Base-by-base conservation (phyloP, 2,888 invertebrate genomes). In the Alloscopus bannaensis region DNA sequence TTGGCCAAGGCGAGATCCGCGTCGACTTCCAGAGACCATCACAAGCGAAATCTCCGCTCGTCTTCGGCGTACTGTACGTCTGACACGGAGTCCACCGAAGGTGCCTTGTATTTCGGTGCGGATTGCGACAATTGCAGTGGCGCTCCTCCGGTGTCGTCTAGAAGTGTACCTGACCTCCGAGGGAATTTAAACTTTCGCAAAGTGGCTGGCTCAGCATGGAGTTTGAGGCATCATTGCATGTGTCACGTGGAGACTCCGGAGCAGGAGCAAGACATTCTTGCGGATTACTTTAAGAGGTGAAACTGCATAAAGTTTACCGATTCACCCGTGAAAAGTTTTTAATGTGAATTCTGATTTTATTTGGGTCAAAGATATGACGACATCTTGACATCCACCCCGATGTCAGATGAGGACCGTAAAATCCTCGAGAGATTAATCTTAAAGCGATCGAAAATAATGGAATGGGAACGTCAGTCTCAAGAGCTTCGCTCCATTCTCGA, bases 391-490 rank as follows among this genome's bases (percentile, higher is more conserved):
- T 72, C 81, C 4, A 65, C 65, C 1, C 78, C 80, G 18, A 73
- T 86, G 66, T 80, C 83, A 0, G 70, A 62, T 3, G 86, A 86
- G 55, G 86, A 86, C 65, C 59, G 81, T 40, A 86, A 85, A 79
- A 85, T 86, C 20, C 62, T 86, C 77, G 84, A 86, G 68, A 64
- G 85, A 24, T 60, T 86, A 29, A 81, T 84, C 31, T 72, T 85
- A 1, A 86, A 85, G 68, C 81, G 85, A 79, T 84, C 81, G 3
- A 76, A 81, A 64, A 81, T 83, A 73, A n/a, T 83, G 60, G 86
- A 86, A 59, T 85, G 84, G 84, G 84, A 86, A 42, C 68, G 80
- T 45, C 81, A 80, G 45, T 82, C 84, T 18, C 83, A 84, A 40
- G 81, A 85, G 18, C 59, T 85, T 11, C 68, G 86, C 24, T 66